Evolutionary conservation across 2,888 invertebrate species (phyloP), one percentile per base, ranked within the genome.

Genomic region (Sepiola atlantica): DNA sequence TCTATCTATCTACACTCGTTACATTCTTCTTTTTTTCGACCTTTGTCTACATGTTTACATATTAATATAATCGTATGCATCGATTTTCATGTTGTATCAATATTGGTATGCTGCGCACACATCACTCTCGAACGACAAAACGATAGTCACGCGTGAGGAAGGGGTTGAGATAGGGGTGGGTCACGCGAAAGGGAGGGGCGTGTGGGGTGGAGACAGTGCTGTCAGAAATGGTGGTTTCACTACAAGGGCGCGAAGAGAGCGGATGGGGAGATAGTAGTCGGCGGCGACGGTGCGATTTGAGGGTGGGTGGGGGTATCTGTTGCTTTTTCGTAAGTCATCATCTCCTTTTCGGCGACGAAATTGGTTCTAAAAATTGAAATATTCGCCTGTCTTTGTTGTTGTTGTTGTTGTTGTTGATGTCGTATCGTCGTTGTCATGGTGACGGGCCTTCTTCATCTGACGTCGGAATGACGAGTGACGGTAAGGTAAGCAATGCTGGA

Each of bases 321-420:
- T 28, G 77, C 0, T 77, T 77, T 77, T 77, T 77, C 77, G 77
- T 77, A 77, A 77, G n/a, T 77, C 77, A 77, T 77, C 77, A 28
- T 77, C 77, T 77, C 77, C 12, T 77, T 8, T 77, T 77, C 61
- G 61, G 21, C 61, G 28, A 28, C 77, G 77, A 77, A 77, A n/a
- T 77, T 77, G 77, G 77, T 77, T 77, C 77, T 77, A 77, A 77
- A 77, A 77, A 77, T 77, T 77, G 77, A 77, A 77, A 77, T 45
- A 45, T 77, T 77, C 77, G 77, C 77, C 14, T 77, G 61, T 61
- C 61, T 61, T 4, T 61, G 61, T 61, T 61, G 28, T 57, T 57
- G 57, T 77, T 12, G 28, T 28, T 21, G 77, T 28, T 77, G 45
- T 45, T 45, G 45, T 45, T 45, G 45, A 45, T 45, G 45, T 45